These are phyloP conservation scores for Sogatella furcifera DNA, from an alignment of 1,140 invertebrate species.

Conservation along the genomic window DNA sequence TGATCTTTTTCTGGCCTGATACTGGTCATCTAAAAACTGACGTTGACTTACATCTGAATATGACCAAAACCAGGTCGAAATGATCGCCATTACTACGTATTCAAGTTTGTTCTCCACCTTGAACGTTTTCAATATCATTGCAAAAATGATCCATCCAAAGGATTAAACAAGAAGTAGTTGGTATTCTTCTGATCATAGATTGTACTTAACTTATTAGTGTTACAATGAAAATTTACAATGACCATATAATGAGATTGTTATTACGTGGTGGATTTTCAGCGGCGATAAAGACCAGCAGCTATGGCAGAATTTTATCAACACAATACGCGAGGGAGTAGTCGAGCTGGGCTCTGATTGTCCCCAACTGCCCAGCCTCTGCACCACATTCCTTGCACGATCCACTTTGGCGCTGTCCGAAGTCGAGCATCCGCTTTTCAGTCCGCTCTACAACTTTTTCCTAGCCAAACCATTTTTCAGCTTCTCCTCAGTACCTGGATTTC, in stretches of 20 bases:
- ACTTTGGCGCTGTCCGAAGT: slow-evolving; percentile 51
- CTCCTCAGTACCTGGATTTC: slow-evolving; percentile 62
- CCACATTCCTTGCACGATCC: slow-evolving; percentile 55
- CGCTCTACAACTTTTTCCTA: slow-evolving; percentile 55
- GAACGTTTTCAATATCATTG: no score
- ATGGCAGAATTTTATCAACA: slow-evolving; percentile 38
- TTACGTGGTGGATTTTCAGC: slow-evolving; percentile 24
- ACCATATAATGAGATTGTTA: neutral
- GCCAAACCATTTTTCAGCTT: slow-evolving; percentile 56
- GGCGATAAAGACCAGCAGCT: slow-evolving; percentile 36
- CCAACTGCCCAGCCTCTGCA: slow-evolving; percentile 49
- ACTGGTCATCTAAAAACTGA: no score
- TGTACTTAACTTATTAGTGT: no score
- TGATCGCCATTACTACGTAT: no score
- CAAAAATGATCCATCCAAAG: no score
- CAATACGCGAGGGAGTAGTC: slow-evolving; percentile 37
- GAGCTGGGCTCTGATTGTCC: slow-evolving; percentile 35
- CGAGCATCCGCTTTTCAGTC: slow-evolving; percentile 51
- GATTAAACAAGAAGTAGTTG: no score
- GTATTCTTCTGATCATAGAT: no score
- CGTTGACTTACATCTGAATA: no score
- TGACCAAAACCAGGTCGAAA: no score
- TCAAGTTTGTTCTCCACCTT: no score
- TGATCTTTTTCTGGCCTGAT: no score
- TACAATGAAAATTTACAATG: neutral